Percentiles rank a stretch among this genome's conserved stretches.
phyloP scores from a whole-genome alignment of 2,888 invertebrate genomes.

The Lypha dubia region DNA sequence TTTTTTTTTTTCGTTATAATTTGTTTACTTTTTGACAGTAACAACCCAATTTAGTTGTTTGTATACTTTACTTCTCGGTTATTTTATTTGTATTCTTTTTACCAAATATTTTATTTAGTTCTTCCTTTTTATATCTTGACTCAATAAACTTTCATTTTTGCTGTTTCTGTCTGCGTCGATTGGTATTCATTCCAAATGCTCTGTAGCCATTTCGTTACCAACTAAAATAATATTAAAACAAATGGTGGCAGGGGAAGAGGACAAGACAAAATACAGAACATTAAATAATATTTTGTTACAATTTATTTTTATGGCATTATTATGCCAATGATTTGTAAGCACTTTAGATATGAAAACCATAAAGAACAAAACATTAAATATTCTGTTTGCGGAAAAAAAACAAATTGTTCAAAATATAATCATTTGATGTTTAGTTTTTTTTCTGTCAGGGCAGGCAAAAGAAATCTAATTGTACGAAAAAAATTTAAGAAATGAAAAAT shows the following conservation, averaged over 20 bases:
- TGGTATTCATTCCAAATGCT: conserved; percentile 22
- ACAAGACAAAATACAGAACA: conserved; percentile 33
- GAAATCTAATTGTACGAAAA: conserved; percentile 19
- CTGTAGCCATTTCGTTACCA: neutral
- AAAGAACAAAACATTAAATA: conserved; percentile 65
- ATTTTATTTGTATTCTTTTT: conserved; percentile 28
- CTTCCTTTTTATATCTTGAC: conserved; percentile 15
- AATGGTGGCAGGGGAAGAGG: neutral
- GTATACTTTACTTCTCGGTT: conserved; percentile 39
- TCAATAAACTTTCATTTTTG: conserved; percentile 64
- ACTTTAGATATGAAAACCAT: conserved; percentile 68
- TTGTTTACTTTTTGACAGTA: conserved; percentile 64
- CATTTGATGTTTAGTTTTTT: conserved; percentile 1
- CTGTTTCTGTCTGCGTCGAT: conserved; percentile 22
- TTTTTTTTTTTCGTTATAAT: conserved; percentile 52
- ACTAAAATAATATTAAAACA: neutral
- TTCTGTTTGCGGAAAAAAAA: conserved; percentile 27
- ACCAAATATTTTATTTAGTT: conserved; percentile 22
- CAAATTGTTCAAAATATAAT: conserved; percentile 2
- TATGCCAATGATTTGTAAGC: conserved; percentile 80
- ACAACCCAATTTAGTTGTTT: conserved; percentile 60
- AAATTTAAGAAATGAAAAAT: no score
- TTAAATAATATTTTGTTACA: conserved; percentile 75
- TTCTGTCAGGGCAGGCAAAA: no score
- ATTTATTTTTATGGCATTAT: conserved; percentile 82